Conservation (phyloP, 2,888 invertebrate genomes). For the Athetis lepigone region DNA sequence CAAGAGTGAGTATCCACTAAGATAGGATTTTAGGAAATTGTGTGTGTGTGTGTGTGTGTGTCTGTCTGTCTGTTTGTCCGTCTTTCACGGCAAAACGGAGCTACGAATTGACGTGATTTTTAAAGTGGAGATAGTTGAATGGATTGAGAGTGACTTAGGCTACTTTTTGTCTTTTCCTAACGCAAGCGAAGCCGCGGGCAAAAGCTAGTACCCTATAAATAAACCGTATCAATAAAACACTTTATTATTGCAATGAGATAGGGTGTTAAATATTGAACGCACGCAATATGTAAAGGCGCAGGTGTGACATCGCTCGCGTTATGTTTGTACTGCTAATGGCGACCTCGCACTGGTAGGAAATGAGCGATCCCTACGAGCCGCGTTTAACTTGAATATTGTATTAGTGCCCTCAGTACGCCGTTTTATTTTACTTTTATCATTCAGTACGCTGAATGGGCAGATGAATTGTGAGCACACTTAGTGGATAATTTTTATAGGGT, state of each 20-base stretch:
- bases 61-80: too few relatives aligned
- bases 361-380: constrained; percentile 71
- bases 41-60: too few relatives aligned
- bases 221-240: constrained; percentile 25
- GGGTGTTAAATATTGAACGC: constrained; percentile 68
- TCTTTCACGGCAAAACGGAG: too few relatives aligned
- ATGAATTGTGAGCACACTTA: constrained; percentile 4
- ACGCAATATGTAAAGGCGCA: constrained; percentile 73
- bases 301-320: constrained; percentile 80
- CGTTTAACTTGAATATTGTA: constrained; percentile 62
- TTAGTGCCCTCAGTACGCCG: constrained; percentile 15
- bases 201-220: background rate
- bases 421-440: constrained; percentile 32
- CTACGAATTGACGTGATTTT: too few relatives aligned
- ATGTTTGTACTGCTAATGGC: constrained; percentile 86
- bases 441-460: constrained; percentile 1
- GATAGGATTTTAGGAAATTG: too few relatives aligned
- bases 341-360: constrained; percentile 75
- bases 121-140: too few relatives aligned
- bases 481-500: background rate
- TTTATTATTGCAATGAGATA: constrained; percentile 60
- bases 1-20: too few relatives aligned
- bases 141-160: too few relatives aligned
- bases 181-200: too few relatives aligned
- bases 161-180: too few relatives aligned